Percentiles rank a stretch among this genome's conserved stretches.
phyloP scores from a whole-genome alignment of 2,797 vertebrate species.

The Myotis findleyi region DNA sequence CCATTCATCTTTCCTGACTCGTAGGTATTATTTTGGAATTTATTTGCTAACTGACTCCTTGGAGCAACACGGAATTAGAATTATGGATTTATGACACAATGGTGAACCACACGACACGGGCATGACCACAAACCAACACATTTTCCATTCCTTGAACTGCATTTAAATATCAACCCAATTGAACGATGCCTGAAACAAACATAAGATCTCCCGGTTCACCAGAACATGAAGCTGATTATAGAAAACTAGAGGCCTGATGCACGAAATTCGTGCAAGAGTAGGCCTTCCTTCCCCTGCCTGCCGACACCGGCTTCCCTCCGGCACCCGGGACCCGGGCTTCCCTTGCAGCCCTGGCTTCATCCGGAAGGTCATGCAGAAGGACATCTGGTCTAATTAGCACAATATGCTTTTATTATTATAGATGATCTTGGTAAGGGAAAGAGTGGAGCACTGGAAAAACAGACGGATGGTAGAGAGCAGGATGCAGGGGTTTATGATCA shows the following conservation, averaged over 20 bases:
- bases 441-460: too few relatives aligned
- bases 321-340: too few relatives aligned
- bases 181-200: conserved; percentile 43
- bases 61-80: conserved; percentile 31
- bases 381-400: too few relatives aligned
- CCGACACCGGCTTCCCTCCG: too few relatives aligned
- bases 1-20: neutral
- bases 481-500: conserved; percentile 61
- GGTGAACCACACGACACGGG: neutral
- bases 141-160: conserved; percentile 14
- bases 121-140: conserved; percentile 4
- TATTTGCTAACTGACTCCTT: neutral
- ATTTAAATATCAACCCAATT: conserved; percentile 68
- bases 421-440: too few relatives aligned
- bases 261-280: too few relatives aligned
- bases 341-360: too few relatives aligned
- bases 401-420: too few relatives aligned
- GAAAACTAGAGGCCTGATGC: neutral
- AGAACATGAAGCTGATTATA: conserved; percentile 57
- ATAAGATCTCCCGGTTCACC: conserved; percentile 14
- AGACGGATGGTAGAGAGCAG: neutral
- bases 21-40: neutral
- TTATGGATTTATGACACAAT: conserved; percentile 44
- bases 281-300: too few relatives aligned
- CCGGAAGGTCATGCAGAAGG: too few relatives aligned